Evolutionary conservation across 2,797 vertebrate genomes (phyloP), one percentile per base, ranked within the genome.

Genomic region (Pogonophryne albipinna): DNA sequence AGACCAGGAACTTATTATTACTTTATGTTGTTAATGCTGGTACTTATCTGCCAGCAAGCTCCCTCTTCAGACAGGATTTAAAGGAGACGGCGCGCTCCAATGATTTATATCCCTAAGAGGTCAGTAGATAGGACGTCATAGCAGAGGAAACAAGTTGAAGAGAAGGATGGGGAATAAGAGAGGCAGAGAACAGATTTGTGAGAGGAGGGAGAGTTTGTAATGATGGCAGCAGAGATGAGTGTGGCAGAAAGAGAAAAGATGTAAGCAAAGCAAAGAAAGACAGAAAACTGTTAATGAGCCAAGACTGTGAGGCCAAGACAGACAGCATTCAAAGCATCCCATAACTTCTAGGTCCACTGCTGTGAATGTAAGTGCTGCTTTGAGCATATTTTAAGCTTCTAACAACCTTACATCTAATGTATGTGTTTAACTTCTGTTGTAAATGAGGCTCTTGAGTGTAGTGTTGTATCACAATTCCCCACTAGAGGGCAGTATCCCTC

Each of bases 1-100:
- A 55, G 15, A 63, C 11, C 2, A 17, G 41, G 2, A 61, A 20
- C 14, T 6, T 15, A 4, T 41, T 27, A 6, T 23, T 51, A 53
- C 16, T 58, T 51, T 52, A 16, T 44, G 19, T 66, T 78, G 20
- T 53, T 12, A 10, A 9, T 38, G 8, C 11, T 58, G 68, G 52
- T 91, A 95, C 92, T 94, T 94, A 96, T 95, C 95, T 95, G 92
- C 91, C 88, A 5, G 97, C 95, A 83, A 99, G 97, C 88, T 99
- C 97, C 91, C 96, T 99, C 95, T 98, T 99, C 93, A 99, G 91
- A 90, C 98, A 99, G 75, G 97, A 96, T 94, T 88, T 97, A 93
- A 99, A 99, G 90, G 97, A 98, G 64, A 96, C 96, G 66, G 96
- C 96, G 17, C 95, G 96, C 91, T 98, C 97, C 81, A 97, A 91